Evolutionary conservation across 2,888 invertebrate genomes (phyloP).

Genomic region (Drosophila falleni): DNA sequence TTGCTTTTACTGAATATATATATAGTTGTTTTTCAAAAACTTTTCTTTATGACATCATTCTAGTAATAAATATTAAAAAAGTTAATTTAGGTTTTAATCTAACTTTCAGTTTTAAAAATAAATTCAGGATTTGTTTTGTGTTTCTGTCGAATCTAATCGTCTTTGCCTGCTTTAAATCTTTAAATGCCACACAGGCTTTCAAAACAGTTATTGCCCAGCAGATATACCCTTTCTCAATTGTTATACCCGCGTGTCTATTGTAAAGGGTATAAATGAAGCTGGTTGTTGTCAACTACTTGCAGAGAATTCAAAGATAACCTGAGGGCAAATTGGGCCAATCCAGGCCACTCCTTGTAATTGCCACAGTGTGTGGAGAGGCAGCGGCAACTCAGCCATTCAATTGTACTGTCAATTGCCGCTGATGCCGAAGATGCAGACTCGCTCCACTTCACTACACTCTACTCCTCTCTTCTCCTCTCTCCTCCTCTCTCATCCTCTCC

Average conservation of each 20-base stretch:
- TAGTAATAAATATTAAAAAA: too few relatives aligned
- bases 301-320: conserved; percentile 34
- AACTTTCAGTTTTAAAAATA: too few relatives aligned
- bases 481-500: not conserved
- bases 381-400: conserved; percentile 49
- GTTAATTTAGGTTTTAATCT: too few relatives aligned
- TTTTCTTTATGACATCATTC: too few relatives aligned
- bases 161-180: not conserved
- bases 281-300: conserved; percentile 33
- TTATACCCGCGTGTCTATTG: not conserved
- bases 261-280: conserved; percentile 45
- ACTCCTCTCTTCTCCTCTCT: not conserved
- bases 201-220: too few relatives aligned
- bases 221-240: conserved; percentile 10
- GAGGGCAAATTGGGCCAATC: conserved; percentile 43
- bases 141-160: not conserved
- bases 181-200: not conserved
- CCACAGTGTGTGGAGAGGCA: conserved; percentile 45
- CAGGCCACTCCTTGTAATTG: conserved; percentile 75
- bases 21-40: too few relatives aligned
- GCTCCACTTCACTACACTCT: conserved; percentile 1
- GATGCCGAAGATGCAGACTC: conserved; percentile 44
- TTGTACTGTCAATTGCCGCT: conserved; percentile 60
- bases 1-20: too few relatives aligned
- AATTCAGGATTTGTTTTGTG: not conserved